Evolutionary conservation across 30 jellyfish, hydroid and myxozoan genomes (phyloP).

Genomic region (Aurelia sp.): DNA sequence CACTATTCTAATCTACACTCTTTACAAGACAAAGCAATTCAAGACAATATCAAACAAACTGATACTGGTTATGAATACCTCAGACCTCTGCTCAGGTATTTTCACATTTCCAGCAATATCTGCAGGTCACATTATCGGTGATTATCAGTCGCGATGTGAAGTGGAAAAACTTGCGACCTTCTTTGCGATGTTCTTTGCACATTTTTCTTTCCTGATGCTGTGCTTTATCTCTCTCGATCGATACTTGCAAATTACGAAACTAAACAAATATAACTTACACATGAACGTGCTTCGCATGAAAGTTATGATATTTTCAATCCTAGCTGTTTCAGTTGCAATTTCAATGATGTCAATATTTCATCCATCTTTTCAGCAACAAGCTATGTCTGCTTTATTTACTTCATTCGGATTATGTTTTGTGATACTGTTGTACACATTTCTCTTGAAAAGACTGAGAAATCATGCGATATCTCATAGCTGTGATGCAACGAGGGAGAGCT

Average conservation of each 20-base stretch:
- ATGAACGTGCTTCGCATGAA: constrained; percentile 57
- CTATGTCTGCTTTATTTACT: neutral
- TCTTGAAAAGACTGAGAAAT: no score
- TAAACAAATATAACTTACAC: constrained; percentile 31
- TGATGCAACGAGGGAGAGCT: no score
- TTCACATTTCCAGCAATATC: constrained; percentile 26
- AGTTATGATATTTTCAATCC: constrained; percentile 7
- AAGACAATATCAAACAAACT: constrained; percentile 44
- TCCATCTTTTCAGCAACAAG: constrained; percentile 14
- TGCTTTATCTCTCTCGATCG: constrained; percentile 35
- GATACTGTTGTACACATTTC: no score
- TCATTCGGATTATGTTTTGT: no score
- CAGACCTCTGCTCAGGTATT: constrained; percentile 56
- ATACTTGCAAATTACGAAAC: constrained; percentile 46
- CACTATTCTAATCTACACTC: constrained; percentile 44
- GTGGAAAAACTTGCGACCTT: constrained; percentile 12
- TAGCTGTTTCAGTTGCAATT: constrained; percentile 12
- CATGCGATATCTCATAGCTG: no score
- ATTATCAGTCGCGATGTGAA: constrained; percentile 3
- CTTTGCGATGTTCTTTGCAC: constrained; percentile 18
- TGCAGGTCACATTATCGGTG: neutral
- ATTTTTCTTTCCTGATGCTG: constrained; percentile 55
- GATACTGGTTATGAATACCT: constrained; percentile 40
- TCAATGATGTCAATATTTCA: neutral
- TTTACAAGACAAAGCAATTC: constrained; percentile 50